Base-by-base conservation (phyloP, 2,888 invertebrate species). In the Agriopis marginaria region DNA sequence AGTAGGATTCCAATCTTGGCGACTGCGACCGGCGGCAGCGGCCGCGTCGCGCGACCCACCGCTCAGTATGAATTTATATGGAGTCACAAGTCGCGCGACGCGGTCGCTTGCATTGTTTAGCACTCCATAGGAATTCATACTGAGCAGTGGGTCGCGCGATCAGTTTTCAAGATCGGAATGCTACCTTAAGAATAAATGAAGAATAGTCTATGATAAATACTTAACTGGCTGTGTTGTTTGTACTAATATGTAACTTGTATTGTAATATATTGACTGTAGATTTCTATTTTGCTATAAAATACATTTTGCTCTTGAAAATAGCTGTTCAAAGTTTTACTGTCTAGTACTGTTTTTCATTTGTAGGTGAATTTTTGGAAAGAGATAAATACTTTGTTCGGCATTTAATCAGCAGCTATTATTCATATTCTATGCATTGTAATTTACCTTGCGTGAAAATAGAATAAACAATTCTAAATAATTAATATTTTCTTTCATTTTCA, bases 401-500 rank as follows among this genome's bases (percentile, higher is more conserved):
- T 70, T 70, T 70, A 69, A 66, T 70, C 63, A 63, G 70, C 70
- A 70, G 65, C 65, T 74, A 70, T 74, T 72, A 70, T 55, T 70
- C 32, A 71, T 72, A 72, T 72, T 72, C 49, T 74, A 66, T 70
- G 67, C 73, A 72, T 69, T 73, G 71, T 72, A 62, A 71, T 66
- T 65, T 71, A 79, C 75, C 74, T 71, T 80, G 76, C 77, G 81
- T 82, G 79, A 75, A 81, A 77, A 76, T 71, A 75, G 77, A 83
- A 82, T 83, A 83, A 83, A 83, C 79, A 81, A 83, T 83, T 82
- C 79, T 77, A 74, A 81, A 76, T 79, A 65, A 71, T 71, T 50
- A 75, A 40, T 45, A 67, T 51, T 49, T 69, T 17, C 49, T 78
- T 72, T 81, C 72, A 77, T 64, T 76, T 61, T 63, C 17, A 14